Percentiles rank a stretch among this genome's conserved stretches.
Evolutionary conservation across 2,888 invertebrate species (phyloP).

Genomic region (Campoplex capitator): DNA sequence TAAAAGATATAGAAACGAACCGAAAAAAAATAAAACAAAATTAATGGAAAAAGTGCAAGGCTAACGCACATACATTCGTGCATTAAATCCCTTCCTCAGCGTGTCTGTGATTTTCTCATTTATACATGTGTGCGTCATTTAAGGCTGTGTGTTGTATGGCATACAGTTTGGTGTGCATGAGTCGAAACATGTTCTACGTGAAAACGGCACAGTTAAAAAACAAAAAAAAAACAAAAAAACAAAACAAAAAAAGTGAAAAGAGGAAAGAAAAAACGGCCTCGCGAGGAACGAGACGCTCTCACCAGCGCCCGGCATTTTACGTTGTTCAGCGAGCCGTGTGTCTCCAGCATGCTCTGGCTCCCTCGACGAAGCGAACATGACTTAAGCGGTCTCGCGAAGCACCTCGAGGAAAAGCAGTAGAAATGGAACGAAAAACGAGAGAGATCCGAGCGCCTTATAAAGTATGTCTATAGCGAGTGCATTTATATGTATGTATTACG

Average conservation of each 20-base stretch:
- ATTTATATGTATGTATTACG: background rate
- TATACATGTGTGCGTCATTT: background rate
- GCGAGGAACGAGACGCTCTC: constrained; percentile 45
- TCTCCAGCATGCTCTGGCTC: constrained; percentile 55
- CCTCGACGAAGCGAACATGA: constrained; percentile 62
- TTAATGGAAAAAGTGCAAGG: constrained; percentile 15
- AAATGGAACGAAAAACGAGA: constrained; percentile 51
- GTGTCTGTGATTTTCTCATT: background rate
- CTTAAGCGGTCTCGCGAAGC: constrained; percentile 57
- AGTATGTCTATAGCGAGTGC: constrained; percentile 12
- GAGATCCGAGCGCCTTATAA: constrained; percentile 40
- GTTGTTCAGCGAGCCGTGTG: constrained; percentile 62
- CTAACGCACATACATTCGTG: background rate
- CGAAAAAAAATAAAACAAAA: background rate
- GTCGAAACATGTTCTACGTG: constrained; percentile 38
- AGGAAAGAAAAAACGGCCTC: constrained; percentile 28
- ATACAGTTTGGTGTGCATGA: background rate
- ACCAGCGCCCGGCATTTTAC: constrained; percentile 51
- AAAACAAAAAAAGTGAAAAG: background rate
- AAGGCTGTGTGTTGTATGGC: background rate
- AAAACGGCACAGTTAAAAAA: constrained; percentile 38
- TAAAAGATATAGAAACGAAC: constrained; percentile 2
- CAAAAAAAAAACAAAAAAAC: constrained; percentile 14
- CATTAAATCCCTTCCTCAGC: background rate
- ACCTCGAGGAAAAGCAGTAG: constrained; percentile 41